Conservation (phyloP, 2,797 vertebrate species). For the Todus mexicanus region DNA sequence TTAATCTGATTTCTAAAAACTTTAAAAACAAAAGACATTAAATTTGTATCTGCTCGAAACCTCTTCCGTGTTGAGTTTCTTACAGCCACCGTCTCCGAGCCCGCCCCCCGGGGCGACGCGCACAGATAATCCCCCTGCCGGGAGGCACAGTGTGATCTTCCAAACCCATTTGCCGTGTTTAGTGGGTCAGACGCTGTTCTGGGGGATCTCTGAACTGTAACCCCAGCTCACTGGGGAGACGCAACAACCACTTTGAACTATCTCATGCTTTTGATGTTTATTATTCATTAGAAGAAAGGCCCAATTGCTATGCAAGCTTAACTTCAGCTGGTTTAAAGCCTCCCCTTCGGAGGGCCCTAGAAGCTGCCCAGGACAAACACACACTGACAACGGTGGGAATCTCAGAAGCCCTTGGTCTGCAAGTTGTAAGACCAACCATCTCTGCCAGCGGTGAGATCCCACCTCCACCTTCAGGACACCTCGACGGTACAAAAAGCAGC, state of each 20-base stretch:
- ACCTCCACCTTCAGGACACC: neutral
- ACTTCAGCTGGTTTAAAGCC: neutral
- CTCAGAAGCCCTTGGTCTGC: neutral
- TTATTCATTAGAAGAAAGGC: neutral
- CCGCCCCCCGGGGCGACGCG: rapidly evolving
- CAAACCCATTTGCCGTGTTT: neutral
- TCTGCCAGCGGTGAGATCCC: neutral
- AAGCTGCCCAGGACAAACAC: neutral
- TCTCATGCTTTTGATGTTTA: neutral
- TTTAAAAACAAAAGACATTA: neutral
- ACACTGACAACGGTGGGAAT: neutral
- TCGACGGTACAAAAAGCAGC: rapidly evolving
- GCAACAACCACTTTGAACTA: neutral
- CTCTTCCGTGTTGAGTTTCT: neutral
- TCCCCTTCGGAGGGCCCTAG: neutral
- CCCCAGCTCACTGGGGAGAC: neutral
- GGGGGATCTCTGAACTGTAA: neutral
- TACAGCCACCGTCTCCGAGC: neutral
- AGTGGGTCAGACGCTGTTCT: neutral
- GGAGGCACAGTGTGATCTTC: neutral
- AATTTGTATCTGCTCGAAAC: neutral
- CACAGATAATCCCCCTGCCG: neutral
- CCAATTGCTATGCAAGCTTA: neutral
- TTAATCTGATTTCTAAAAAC: neutral
- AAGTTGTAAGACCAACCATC: neutral